Conservation (phyloP, 2,888 invertebrate species). For the Globia sparganii region DNA sequence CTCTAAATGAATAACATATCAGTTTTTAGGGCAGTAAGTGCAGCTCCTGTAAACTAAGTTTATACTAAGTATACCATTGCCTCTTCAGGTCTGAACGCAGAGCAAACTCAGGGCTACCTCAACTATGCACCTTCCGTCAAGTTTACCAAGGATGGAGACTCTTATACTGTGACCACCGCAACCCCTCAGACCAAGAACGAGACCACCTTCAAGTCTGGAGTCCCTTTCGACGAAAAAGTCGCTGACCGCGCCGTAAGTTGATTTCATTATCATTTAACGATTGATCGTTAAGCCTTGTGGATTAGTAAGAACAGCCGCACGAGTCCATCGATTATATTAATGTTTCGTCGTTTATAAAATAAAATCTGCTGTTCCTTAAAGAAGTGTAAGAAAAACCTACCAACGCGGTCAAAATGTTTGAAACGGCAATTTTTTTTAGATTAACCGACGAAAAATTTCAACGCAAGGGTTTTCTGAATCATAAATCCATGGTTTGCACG, state of each 20-base stretch:
- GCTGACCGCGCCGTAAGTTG: constrained; percentile 42
- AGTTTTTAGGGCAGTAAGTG: too few species aligned
- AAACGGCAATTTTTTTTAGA: too few species aligned
- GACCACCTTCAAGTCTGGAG: constrained; percentile 71
- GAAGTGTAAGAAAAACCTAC: too few species aligned
- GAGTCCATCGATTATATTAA: too few species aligned
- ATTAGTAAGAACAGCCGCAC: too few species aligned
- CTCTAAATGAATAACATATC: not conserved
- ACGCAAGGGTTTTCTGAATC: too few species aligned
- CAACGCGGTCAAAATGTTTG: too few species aligned
- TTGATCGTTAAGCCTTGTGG: not conserved
- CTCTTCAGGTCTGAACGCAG: constrained; percentile 65
- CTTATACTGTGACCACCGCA: constrained; percentile 62
- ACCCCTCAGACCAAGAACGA: constrained; percentile 54
- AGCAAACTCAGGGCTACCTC: constrained; percentile 56
- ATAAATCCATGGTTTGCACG: too few species aligned
- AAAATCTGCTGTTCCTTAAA: too few species aligned
- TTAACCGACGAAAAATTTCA: too few species aligned
- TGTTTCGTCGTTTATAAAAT: too few species aligned
- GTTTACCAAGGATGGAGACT: constrained; percentile 69
- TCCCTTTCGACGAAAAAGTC: constrained; percentile 66
- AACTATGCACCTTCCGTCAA: constrained; percentile 63
- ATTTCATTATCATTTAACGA: not conserved
- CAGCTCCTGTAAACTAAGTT: not conserved
- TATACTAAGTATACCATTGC: not conserved